These are phyloP conservation scores for Melanophora roralis DNA, from an alignment of 2,888 invertebrate species.

Conservation along the genomic window DNA sequence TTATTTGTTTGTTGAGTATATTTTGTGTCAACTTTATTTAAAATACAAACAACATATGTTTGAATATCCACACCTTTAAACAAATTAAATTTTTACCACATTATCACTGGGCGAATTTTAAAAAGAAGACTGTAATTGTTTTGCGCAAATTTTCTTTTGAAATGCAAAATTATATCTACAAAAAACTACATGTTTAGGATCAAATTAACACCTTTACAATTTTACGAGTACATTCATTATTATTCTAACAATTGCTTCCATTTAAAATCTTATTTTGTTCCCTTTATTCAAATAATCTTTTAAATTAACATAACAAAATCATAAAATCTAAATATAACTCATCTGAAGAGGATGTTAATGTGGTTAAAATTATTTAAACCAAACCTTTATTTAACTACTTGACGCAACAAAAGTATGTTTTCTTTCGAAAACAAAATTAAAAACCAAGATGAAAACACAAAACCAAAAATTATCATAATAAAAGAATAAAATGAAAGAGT, in stretches of 20 bases:
- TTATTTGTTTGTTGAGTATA: no score
- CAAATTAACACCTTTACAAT: slow-evolving; percentile 3
- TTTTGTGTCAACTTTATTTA: no score
- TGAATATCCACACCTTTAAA: no score
- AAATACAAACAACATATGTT: no score
- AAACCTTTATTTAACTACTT: slow-evolving; percentile 49
- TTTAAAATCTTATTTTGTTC: background rate
- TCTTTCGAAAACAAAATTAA: background rate
- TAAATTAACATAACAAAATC: background rate
- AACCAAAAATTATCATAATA: slow-evolving; percentile 48
- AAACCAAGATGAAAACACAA: slow-evolving; percentile 3
- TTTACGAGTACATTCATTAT: background rate
- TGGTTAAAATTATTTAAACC: slow-evolving; percentile 51
- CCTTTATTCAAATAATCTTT: background rate
- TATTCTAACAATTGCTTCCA: background rate
- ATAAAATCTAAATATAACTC: slow-evolving; percentile 39
- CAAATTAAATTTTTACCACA: no score
- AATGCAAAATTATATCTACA: background rate
- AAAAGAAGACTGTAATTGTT: background rate
- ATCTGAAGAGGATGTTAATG: slow-evolving; percentile 47
- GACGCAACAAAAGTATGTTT: slow-evolving; percentile 16
- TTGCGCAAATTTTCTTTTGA: background rate
- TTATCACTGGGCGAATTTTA: background rate
- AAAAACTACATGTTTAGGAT: background rate
- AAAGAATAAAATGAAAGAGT: slow-evolving; percentile 40